Evolutionary conservation across 2,888 invertebrate species (phyloP), one percentile per base, ranked within the genome.

Genomic region (Lasioglossum villosulum): DNA sequence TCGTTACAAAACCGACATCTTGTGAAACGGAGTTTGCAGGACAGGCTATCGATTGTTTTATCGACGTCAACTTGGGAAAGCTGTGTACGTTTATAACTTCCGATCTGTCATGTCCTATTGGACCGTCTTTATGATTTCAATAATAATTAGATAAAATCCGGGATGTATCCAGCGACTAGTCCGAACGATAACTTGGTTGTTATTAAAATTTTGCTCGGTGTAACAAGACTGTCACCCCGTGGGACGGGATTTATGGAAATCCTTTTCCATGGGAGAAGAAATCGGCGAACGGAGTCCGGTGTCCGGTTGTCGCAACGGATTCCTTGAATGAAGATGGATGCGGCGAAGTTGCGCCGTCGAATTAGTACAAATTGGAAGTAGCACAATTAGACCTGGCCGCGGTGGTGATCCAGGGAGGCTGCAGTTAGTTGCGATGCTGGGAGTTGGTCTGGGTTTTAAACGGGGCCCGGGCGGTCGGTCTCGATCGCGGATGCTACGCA

Each of bases 401-500:
- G 66, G 37, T 78, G 27, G 75, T 30, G 68, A 59, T 84, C 77
- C n/a, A n/a, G 14, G 4, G 39, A n/a, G 30, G 34, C 37, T 42
- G 66, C 37, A 19, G 45, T 14, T 39, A 48, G 27, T 27, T 39
- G 34, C 68, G 59, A 23, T 56, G n/a, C 56, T n/a, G 56, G 12
- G 56, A 56, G 56, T 56, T n/a, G 56, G 52, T 23, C 52, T 27
- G 30, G 77, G 81, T 71, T 63, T 63, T 48, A 63, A 78, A 63
- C 80, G 78, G 63, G 30, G 70, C 27, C 45, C 16, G 16, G 45
- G 5, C 16, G 16, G 45, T 16, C 56, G 68, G 72, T 37, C 82
- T 78, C 82, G 86, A 89, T 87, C 87, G 72, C 74, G 88, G 84
- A 89, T 82, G 83, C 84, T 81, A 84, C 88, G 84, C 86, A 81